A percentile compares a stretch with the other conserved stretches of the same genome.
phyloP scores from a whole-genome alignment of 2,888 invertebrate genomes.

The Megamerina dolium region DNA sequence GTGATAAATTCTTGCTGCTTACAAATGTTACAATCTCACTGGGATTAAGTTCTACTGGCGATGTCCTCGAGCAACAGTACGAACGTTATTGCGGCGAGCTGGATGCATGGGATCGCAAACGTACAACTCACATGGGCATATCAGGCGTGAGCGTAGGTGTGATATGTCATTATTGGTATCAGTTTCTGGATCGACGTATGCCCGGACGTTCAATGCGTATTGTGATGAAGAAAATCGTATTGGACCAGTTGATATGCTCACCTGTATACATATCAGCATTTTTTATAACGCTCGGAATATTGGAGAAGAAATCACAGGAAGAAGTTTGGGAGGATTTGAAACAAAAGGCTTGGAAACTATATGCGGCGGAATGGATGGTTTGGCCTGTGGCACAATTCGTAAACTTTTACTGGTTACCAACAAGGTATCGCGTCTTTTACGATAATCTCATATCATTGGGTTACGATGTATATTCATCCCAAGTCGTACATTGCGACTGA shows the following conservation, averaged over 20 bases:
- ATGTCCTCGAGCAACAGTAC: conserved; percentile 73
- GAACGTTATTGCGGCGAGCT: conserved; percentile 59
- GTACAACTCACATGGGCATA: conserved; percentile 71
- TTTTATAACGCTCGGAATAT: conserved; percentile 66
- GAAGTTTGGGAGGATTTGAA: conserved; percentile 64
- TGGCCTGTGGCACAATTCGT: conserved; percentile 91
- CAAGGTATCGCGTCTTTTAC: conserved; percentile 76
- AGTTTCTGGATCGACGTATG: conserved; percentile 63
- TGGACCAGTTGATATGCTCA: conserved; percentile 80
- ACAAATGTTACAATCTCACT: conserved; percentile 78
- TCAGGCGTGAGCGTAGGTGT: conserved; percentile 73
- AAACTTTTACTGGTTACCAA: conserved; percentile 85
- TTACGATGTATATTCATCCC: conserved; percentile 79
- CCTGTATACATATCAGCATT: conserved; percentile 73
- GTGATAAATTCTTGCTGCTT: conserved; percentile 61
- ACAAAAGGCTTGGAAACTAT: conserved; percentile 70
- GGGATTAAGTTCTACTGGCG: conserved; percentile 70
- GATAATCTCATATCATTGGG: conserved; percentile 79
- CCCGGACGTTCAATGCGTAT: conserved; percentile 62
- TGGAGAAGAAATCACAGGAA: conserved; percentile 59
- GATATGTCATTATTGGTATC: conserved; percentile 83
- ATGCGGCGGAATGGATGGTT: conserved; percentile 81
- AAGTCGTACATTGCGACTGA: conserved; percentile 59
- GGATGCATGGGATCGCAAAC: conserved; percentile 53
- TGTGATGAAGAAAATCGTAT: conserved; percentile 69